A percentile compares a stretch with the other conserved stretches of the same genome.
Evolutionary conservation across 1,140 invertebrate species (phyloP).

Genomic region (Battus philenor): DNA sequence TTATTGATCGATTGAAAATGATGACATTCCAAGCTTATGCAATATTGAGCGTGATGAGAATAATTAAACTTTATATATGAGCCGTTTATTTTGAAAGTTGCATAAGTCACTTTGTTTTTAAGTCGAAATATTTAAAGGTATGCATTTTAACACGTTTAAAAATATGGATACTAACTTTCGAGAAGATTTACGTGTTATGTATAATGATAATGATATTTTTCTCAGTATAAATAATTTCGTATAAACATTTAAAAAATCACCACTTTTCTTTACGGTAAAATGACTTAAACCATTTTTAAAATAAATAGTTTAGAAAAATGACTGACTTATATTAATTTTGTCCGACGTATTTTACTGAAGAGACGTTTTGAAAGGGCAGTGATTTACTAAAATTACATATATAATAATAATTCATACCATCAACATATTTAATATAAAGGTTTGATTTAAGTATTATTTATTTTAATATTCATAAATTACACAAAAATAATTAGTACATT

Average conservation of each 20-base stretch:
- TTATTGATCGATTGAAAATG: too few species aligned
- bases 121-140: not conserved
- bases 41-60: too few species aligned
- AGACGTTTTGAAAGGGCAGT: not conserved
- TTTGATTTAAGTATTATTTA: not conserved
- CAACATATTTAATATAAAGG: too few species aligned
- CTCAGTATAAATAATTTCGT: not conserved
- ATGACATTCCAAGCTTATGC: too few species aligned
- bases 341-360: not conserved
- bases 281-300: not conserved
- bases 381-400: too few species aligned
- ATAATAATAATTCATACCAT: too few species aligned
- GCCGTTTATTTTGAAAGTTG: slow-evolving; percentile 1
- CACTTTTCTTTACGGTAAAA: not conserved
- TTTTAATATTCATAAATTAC: not conserved
- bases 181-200: not conserved
- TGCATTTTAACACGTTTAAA: not conserved
- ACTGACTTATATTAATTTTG: not conserved
- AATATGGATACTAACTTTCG: not conserved
- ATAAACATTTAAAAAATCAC: not conserved
- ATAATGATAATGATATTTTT: not conserved
- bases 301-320: not conserved
- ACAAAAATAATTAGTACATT: not conserved
- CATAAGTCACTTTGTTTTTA: not conserved
- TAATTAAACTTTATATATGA: too few species aligned